phyloP scores from a whole-genome alignment of 2,888 invertebrate genomes.

The Chymomyza amoena region DNA sequence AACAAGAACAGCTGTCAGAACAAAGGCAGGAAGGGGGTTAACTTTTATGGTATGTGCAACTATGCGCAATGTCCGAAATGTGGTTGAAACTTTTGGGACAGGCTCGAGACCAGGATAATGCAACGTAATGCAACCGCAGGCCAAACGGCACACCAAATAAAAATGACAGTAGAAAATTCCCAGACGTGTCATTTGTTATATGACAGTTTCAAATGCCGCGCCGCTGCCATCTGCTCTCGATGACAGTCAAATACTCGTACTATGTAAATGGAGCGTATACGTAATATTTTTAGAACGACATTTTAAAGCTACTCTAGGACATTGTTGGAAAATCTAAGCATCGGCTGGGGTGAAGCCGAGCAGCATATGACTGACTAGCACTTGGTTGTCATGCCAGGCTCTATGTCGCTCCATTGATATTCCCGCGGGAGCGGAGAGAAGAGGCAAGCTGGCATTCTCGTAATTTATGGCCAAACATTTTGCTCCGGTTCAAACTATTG shows the following conservation, averaged over 20 bases:
- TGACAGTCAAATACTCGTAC: constrained; percentile 3
- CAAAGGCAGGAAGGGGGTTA: background rate
- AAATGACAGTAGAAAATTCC: constrained; percentile 36
- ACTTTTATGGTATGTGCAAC: constrained; percentile 21
- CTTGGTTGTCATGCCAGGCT: background rate
- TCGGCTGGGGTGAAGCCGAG: background rate
- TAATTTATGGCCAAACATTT: constrained; percentile 69
- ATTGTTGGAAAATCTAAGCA: background rate
- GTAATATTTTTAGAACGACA: constrained; percentile 38
- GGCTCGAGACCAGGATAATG: constrained; percentile 26
- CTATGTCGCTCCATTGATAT: background rate
- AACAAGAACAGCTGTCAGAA: constrained; percentile 63
- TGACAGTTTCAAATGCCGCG: constrained; percentile 17
- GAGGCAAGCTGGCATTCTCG: constrained; percentile 45
- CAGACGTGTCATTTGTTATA: constrained; percentile 59
- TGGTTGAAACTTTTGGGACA: constrained; percentile 36
- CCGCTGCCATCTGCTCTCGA: background rate
- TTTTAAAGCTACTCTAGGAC: background rate
- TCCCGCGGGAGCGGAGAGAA: background rate
- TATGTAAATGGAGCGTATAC: constrained; percentile 37
- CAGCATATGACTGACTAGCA: background rate
- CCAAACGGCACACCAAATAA: constrained; percentile 40
- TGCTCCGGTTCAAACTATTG: constrained; percentile 54
- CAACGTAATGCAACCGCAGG: constrained; percentile 46
- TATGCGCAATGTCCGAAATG: constrained; percentile 40